Evolutionary conservation across 35 echinoderm and acorn worm genomes (phyloP).

Genomic region (Strongylocentrotus purpuratus): DNA sequence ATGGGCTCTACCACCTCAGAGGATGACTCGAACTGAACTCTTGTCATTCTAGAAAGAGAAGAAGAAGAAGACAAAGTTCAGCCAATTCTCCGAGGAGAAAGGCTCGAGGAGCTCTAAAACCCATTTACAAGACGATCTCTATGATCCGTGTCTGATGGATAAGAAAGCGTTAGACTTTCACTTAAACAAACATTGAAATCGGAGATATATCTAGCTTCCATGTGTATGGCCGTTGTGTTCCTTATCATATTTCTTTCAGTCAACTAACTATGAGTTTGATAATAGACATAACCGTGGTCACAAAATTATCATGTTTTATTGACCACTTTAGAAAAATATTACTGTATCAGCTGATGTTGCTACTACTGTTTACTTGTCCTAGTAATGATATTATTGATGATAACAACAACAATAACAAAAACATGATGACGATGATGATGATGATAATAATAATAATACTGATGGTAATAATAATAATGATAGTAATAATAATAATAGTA

Average conservation of each 20-base stretch:
- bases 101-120: neutral
- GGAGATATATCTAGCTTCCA: neutral
- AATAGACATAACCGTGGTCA: no score
- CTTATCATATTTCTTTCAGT: neutral
- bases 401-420: no score
- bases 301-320: no score
- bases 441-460: no score
- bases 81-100: neutral
- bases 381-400: no score
- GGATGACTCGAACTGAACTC: neutral
- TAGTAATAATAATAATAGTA: no score
- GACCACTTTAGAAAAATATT: no score
- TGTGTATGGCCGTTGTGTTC: neutral
- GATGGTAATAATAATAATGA: no score
- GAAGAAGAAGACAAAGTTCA: neutral
- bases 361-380: no score
- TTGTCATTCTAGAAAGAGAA: neutral
- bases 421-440: no score
- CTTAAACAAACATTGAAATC: neutral
- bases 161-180: neutral
- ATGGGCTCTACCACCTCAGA: neutral
- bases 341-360: no score
- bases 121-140: conserved; percentile 17
- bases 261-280: no score
- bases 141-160: conserved; percentile 8